Conservation (phyloP, 2,113 vertebrate genomes). For the Odocoileus virginianus region DNA sequence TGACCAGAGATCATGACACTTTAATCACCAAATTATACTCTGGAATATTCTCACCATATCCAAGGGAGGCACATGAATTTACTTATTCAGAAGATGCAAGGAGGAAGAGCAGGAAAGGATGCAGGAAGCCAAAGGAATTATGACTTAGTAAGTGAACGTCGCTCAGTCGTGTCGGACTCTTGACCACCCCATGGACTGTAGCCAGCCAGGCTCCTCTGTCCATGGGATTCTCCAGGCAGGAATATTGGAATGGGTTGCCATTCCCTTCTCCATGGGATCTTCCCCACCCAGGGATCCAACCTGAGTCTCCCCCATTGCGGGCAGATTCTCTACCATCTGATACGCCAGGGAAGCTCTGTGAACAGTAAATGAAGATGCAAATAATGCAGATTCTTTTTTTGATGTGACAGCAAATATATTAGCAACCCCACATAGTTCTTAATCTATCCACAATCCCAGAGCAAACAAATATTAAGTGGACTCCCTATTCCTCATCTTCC, state of each 20-base stretch:
- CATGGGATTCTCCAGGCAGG: background rate
- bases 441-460: background rate
- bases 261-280: background rate
- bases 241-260: background rate
- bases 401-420: background rate
- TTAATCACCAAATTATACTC: background rate
- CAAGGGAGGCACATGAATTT: background rate
- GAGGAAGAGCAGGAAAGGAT: background rate
- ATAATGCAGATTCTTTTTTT: background rate
- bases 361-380: background rate
- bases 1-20: background rate
- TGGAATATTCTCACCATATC: background rate
- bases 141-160: background rate
- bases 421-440: background rate
- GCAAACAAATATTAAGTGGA: background rate
- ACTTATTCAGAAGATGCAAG: background rate
- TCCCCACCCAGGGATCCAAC: background rate
- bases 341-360: background rate
- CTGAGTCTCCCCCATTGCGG: accelerated
- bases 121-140: background rate
- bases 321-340: background rate
- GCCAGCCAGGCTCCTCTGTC: background rate
- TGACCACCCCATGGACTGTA: background rate
- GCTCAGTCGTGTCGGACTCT: background rate
- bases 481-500: background rate